Evolutionary conservation across 1,140 invertebrate genomes (phyloP).

Genomic region (Asobara japonica): DNA sequence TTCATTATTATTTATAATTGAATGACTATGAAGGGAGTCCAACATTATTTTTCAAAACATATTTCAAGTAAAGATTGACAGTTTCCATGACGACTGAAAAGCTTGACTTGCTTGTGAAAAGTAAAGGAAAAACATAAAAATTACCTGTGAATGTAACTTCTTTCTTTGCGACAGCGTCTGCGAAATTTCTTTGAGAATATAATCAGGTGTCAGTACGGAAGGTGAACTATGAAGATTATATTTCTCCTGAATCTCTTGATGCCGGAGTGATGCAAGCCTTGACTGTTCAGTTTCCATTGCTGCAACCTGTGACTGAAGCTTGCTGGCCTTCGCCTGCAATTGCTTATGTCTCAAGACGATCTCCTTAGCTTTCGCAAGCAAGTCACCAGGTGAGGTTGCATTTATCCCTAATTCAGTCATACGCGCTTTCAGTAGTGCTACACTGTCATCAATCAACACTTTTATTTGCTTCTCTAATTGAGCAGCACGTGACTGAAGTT

Average conservation of each 20-base stretch:
- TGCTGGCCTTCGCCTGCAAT: slow-evolving; percentile 84
- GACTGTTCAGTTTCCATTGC: slow-evolving; percentile 77
- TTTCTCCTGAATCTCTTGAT: slow-evolving; percentile 76
- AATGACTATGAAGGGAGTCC: no score
- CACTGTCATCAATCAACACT: slow-evolving; percentile 89
- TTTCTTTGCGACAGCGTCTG: slow-evolving; percentile 83
- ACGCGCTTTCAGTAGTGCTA: slow-evolving; percentile 86
- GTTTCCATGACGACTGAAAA: no score
- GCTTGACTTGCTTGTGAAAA: not conserved
- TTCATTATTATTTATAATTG: no score
- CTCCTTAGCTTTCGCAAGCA: slow-evolving; percentile 90
- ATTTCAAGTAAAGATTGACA: no score
- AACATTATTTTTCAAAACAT: no score
- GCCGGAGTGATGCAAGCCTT: slow-evolving; percentile 73
- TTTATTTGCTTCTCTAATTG: slow-evolving; percentile 93
- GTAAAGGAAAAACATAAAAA: no score
- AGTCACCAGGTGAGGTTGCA: slow-evolving; percentile 82
- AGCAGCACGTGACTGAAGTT: slow-evolving; percentile 79
- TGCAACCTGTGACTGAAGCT: slow-evolving; percentile 82
- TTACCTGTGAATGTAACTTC: slow-evolving; percentile 77
- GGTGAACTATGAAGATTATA: slow-evolving; percentile 71
- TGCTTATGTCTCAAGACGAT: slow-evolving; percentile 92
- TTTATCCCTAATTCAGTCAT: slow-evolving; percentile 92
- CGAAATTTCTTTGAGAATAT: slow-evolving; percentile 85
- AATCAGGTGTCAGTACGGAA: slow-evolving; percentile 78